Base-by-base conservation (phyloP, 2,113 vertebrate genomes). In the Ptychochromis oligacanthus region DNA sequence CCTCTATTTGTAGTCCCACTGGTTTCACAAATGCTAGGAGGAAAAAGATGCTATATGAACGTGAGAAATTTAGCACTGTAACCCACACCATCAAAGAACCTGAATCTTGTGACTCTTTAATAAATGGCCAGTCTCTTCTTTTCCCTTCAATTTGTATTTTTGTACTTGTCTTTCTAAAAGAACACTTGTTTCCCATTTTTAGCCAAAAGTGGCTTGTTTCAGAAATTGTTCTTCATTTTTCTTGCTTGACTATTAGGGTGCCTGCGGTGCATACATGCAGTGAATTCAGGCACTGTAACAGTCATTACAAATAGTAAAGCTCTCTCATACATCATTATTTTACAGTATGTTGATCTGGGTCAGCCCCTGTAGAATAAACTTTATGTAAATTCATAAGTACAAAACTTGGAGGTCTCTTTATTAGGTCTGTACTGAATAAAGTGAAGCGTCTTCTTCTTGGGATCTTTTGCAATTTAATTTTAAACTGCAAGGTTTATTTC, bases 11-110 rank as follows among this genome's bases (percentile, higher is more conserved):
- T n/a, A n/a, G n/a, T n/a, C n/a, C n/a, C n/a, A 11, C 20, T 38
- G 34, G 1, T 10, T 62, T 31, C 38, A 62, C 60, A 36, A n/a
- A n/a, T n/a, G n/a, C n/a, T n/a, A n/a, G n/a, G n/a, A 0, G 31
- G 18, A 3, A 31, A 62, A 22, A 62, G 18, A 62, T 38, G 20
- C n/a, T 62, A 20, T 31, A 31, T 62, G 60, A 38, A 34, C 0
- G 34, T 38, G 61, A 64, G 34, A 64, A 64, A 38, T 38, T 38
- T 2, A 22, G 34, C 6, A 14, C 60, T 64, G 34, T 0, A 0
- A 40, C 61, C 12, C 38, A 6, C 12, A 64, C 20, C 8, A 40
- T 40, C 12, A 64, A 64, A 22, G 12, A 40, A 22, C 12, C 34
- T 8, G 8, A 15, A 64, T 12, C 20, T 1, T 40, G 0, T 64